A percentile compares a stretch with the other conserved stretches of the same genome.
These are phyloP conservation scores for Meloidogyne floridensis DNA, from an alignment of 1,140 invertebrate species.

Conservation along the genomic window DNA sequence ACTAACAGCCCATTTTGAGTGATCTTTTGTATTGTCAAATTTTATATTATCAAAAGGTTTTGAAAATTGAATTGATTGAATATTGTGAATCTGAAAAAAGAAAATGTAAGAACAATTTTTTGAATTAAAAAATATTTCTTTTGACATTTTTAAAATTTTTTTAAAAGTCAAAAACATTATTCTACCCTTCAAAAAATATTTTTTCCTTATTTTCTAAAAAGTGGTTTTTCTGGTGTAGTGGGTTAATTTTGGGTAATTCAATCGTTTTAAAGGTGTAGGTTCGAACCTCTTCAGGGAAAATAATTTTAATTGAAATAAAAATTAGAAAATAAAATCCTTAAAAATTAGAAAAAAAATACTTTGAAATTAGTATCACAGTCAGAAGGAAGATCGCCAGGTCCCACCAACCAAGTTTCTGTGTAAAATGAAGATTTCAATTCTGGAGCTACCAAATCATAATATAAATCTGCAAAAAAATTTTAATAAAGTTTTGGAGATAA, in stretches of 20 bases:
- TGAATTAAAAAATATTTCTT: too few relatives aligned
- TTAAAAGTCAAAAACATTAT: neutral
- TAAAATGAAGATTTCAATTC: conserved; percentile 74
- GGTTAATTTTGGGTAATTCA: neutral
- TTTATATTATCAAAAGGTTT: neutral
- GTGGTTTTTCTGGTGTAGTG: conserved; percentile 2
- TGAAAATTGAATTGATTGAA: conserved; percentile 50
- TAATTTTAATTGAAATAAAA: neutral
- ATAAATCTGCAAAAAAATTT: conserved; percentile 74
- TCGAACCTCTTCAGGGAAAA: neutral
- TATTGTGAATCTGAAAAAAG: conserved; percentile 60
- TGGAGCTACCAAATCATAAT: conserved; percentile 79
- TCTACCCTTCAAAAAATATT: neutral
- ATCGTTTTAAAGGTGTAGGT: neutral
- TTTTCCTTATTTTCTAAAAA: neutral
- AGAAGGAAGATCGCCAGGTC: conserved; percentile 67
- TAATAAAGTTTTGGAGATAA: too few relatives aligned
- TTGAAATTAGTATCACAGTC: conserved; percentile 65
- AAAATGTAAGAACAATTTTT: too few relatives aligned
- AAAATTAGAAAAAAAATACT: neutral
- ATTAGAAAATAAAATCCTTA: neutral
- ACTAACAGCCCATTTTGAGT: conserved; percentile 87
- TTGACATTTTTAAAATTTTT: neutral
- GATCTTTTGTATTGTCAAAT: conserved; percentile 79
- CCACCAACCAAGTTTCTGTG: conserved; percentile 86